These are phyloP conservation scores for Xanthia icteritia DNA, from an alignment of 2,888 invertebrate genomes.

Conservation along the genomic window DNA sequence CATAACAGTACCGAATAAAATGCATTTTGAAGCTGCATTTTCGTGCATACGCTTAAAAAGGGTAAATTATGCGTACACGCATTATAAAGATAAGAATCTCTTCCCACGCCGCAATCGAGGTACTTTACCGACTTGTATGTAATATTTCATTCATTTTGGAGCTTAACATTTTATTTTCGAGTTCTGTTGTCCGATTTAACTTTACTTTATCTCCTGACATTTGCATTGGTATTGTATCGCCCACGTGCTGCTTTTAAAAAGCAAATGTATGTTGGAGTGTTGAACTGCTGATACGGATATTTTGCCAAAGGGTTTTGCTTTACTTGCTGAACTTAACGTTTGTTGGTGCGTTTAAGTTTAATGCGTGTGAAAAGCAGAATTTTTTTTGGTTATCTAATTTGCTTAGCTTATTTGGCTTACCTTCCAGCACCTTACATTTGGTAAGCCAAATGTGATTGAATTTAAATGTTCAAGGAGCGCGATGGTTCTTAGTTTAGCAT, in stretches of 20 bases:
- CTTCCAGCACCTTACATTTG: too few relatives aligned
- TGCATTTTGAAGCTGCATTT: slow-evolving; percentile 40
- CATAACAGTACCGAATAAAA: slow-evolving; percentile 26
- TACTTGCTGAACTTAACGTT: neutral
- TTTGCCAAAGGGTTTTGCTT: neutral
- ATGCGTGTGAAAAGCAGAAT: too few relatives aligned
- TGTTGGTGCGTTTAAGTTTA: too few relatives aligned
- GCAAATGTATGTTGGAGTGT: slow-evolving; percentile 67
- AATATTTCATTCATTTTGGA: slow-evolving; percentile 59
- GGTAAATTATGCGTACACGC: slow-evolving; percentile 56
- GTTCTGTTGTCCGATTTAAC: slow-evolving; percentile 48
- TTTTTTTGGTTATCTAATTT: too few relatives aligned
- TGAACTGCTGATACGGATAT: slow-evolving; percentile 10
- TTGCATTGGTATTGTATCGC: slow-evolving; percentile 68
- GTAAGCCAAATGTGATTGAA: too few relatives aligned
- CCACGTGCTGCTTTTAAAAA: slow-evolving; percentile 72
- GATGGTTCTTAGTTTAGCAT: too few relatives aligned
- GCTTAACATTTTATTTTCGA: slow-evolving; percentile 47
- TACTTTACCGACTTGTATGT: slow-evolving; percentile 46
- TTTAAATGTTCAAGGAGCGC: too few relatives aligned
- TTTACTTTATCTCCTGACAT: slow-evolving; percentile 69
- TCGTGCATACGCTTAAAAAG: slow-evolving; percentile 48
- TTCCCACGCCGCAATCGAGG: slow-evolving; percentile 53
- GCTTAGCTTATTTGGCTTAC: too few relatives aligned
- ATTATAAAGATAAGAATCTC: slow-evolving; percentile 57